Evolutionary conservation across 2,888 invertebrate species (phyloP).

Genomic region (Scotopteryx bipunctaria): DNA sequence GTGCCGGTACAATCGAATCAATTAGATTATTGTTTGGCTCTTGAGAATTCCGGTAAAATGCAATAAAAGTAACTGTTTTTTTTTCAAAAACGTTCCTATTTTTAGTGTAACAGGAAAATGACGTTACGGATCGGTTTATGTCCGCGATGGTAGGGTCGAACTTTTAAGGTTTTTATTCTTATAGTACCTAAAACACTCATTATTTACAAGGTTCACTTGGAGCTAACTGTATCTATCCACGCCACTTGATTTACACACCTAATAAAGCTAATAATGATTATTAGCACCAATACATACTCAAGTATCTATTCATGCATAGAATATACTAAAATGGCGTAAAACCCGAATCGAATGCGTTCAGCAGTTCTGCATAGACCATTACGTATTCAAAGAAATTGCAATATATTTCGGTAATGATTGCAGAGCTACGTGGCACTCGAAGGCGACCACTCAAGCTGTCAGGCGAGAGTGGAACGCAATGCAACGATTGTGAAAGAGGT

Average conservation of each 20-base stretch:
- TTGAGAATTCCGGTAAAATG: too few relatives aligned
- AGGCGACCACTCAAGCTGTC: constrained; percentile 7
- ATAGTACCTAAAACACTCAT: background rate
- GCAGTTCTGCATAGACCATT: background rate
- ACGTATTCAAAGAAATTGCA: background rate
- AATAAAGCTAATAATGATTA: background rate
- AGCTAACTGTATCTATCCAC: background rate
- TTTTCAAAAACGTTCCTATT: too few relatives aligned
- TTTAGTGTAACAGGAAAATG: too few relatives aligned
- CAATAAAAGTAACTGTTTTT: too few relatives aligned
- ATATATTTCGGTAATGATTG: background rate
- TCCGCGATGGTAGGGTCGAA: too few relatives aligned
- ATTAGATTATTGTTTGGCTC: too few relatives aligned
- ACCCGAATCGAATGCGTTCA: background rate
- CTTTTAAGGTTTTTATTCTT: background rate
- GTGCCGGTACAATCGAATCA: too few relatives aligned
- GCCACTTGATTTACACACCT: constrained; percentile 1
- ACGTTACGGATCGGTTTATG: too few relatives aligned
- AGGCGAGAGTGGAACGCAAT: constrained; percentile 47
- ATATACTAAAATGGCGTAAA: too few relatives aligned
- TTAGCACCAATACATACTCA: background rate
- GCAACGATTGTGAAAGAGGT: constrained; percentile 57
- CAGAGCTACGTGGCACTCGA: constrained; percentile 5
- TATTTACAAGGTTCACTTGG: background rate
- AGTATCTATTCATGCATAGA: too few relatives aligned